Percentiles rank a stretch among this genome's conserved stretches.
Evolutionary conservation across 1,140 invertebrate genomes (phyloP).

Genomic region (Drosophila punjabiensis): DNA sequence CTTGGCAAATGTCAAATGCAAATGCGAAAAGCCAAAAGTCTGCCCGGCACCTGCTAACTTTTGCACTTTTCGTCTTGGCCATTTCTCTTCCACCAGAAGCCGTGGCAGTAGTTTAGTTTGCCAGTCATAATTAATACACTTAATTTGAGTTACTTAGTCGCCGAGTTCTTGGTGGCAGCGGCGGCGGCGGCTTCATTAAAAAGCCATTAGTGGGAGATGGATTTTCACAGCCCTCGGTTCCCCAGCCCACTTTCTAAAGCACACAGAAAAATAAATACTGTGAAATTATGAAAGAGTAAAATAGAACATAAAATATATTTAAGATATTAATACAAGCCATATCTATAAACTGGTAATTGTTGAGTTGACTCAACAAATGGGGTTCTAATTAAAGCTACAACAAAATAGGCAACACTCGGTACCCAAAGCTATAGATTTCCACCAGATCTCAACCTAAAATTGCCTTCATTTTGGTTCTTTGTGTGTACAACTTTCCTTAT

Average conservation of each 20-base stretch:
- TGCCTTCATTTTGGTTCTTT: conserved; percentile 1
- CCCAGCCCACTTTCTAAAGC: conserved; percentile 32
- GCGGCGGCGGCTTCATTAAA: conserved; percentile 66
- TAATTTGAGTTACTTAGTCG: conserved; percentile 73
- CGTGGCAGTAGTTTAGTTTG: conserved; percentile 26
- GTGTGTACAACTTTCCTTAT: conserved; percentile 43
- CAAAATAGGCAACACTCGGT: not conserved
- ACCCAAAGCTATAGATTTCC: too few relatives aligned
- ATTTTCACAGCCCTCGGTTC: conserved; percentile 4
- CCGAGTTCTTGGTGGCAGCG: conserved; percentile 47
- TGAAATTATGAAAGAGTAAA: not conserved
- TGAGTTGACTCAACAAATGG: too few relatives aligned
- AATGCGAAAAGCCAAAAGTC: conserved; percentile 68
- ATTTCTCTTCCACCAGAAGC: conserved; percentile 27
- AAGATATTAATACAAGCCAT: too few relatives aligned
- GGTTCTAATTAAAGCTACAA: not conserved
- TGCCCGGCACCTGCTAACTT: conserved; percentile 70
- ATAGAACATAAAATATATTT: too few relatives aligned
- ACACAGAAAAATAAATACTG: not conserved
- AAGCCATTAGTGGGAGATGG: conserved; percentile 68
- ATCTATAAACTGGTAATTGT: too few relatives aligned
- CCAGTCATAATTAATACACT: conserved; percentile 80
- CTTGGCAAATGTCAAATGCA: conserved; percentile 79
- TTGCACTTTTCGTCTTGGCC: conserved; percentile 40
- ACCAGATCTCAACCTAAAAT: not conserved